A percentile compares a stretch with the other conserved stretches of the same genome.
phyloP scores from a whole-genome alignment of 2,888 invertebrate genomes.

The Brenthis ino region DNA sequence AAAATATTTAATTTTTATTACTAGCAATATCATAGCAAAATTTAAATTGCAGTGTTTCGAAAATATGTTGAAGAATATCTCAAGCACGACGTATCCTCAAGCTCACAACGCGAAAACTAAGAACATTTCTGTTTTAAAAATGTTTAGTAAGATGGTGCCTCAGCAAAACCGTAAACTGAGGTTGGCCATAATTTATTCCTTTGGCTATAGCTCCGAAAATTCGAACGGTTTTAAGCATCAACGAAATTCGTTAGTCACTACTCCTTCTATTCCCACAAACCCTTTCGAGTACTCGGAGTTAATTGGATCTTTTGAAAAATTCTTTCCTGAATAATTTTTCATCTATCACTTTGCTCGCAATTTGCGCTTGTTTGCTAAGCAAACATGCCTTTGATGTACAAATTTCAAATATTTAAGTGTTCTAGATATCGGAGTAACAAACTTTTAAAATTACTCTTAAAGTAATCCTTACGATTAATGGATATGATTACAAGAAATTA shows the following conservation, averaged over 20 bases:
- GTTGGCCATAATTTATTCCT: slow-evolving; percentile 54
- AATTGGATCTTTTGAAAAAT: slow-evolving; percentile 73
- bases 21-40: neutral
- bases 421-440: slow-evolving; percentile 30
- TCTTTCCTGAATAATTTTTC: slow-evolving; percentile 62
- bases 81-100: neutral
- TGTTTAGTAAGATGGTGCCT: slow-evolving; percentile 31
- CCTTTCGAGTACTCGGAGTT: slow-evolving; percentile 64
- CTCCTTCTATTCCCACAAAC: slow-evolving; percentile 59
- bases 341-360: slow-evolving; percentile 62
- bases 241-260: slow-evolving; percentile 65
- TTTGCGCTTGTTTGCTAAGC: slow-evolving; percentile 57
- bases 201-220: slow-evolving; percentile 54
- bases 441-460: neutral
- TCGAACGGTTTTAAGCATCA: slow-evolving; percentile 58
- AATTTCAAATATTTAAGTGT: slow-evolving; percentile 43
- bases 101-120: neutral
- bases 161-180: slow-evolving; percentile 34
- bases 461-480: neutral
- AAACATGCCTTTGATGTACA: slow-evolving; percentile 56
- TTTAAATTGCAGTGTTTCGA: neutral
- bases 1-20: too few relatives aligned
- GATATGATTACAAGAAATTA: too few relatives aligned
- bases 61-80: slow-evolving; percentile 3
- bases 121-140: slow-evolving; percentile 30